Evolutionary conservation across 2,113 vertebrate species (phyloP).

Genomic region (Odocoileus virginianus): DNA sequence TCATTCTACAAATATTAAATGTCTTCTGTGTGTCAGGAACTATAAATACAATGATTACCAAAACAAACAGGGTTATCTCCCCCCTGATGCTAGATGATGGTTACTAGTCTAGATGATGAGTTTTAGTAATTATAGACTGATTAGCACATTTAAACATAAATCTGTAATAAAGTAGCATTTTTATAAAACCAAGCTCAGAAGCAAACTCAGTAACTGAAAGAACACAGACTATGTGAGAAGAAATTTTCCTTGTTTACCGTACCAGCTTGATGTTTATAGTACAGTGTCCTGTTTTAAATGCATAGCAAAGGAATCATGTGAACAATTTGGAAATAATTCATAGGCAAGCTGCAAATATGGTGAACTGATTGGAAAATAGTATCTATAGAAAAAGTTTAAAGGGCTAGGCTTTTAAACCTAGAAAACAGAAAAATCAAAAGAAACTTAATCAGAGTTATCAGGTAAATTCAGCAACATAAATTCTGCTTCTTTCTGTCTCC

Average conservation of each 20-base stretch:
- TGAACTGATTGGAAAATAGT: constrained; percentile 17
- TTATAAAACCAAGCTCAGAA: constrained; percentile 36
- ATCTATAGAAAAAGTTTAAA: background rate
- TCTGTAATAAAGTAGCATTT: background rate
- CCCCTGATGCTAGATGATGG: background rate
- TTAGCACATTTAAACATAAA: background rate
- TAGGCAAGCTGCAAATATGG: background rate
- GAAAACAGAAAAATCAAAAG: background rate
- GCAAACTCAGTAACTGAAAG: background rate
- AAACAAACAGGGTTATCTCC: background rate
- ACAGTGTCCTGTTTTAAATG: background rate
- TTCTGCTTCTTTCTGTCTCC: background rate
- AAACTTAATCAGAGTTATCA: background rate
- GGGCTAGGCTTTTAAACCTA: background rate
- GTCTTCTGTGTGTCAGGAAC: background rate
- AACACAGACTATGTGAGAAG: background rate
- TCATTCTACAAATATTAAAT: background rate
- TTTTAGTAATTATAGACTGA: background rate
- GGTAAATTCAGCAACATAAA: background rate
- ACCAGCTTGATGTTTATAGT: background rate
- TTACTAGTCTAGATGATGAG: background rate
- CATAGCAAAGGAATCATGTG: background rate
- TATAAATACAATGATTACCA: background rate
- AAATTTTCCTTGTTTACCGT: background rate
- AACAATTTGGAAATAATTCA: background rate